These are phyloP conservation scores for Triplophysa tibetana DNA, from an alignment of 2,113 vertebrate species.

Conservation along the genomic window DNA sequence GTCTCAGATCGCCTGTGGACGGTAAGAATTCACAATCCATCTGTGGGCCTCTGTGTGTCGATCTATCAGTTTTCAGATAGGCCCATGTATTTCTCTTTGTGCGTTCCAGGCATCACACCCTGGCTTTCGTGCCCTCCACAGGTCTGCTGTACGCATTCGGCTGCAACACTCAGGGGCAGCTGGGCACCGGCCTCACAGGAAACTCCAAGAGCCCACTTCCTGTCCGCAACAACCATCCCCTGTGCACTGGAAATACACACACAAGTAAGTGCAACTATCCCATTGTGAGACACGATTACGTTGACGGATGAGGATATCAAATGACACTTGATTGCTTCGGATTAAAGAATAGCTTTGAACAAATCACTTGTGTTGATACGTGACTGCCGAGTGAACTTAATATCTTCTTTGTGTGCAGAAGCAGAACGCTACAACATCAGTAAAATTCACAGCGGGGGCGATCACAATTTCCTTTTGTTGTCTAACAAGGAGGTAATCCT, in stretches of 20 bases:
- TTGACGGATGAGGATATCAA: too few species aligned
- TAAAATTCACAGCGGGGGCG: slow-evolving; percentile 91
- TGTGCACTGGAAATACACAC: slow-evolving; percentile 72
- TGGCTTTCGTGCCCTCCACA: slow-evolving; percentile 94
- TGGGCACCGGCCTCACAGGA: slow-evolving; percentile 83
- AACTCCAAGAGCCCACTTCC: slow-evolving; percentile 85
- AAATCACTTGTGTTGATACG: not conserved
- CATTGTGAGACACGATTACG: not conserved
- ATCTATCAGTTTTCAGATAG: too few species aligned
- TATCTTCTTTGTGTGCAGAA: slow-evolving; percentile 55
- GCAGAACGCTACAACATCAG: slow-evolving; percentile 81
- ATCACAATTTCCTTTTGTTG: slow-evolving; percentile 91
- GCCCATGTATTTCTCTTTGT: not conserved
- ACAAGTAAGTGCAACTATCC: slow-evolving; percentile 70
- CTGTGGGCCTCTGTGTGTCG: not conserved
- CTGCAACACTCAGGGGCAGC: slow-evolving; percentile 88
- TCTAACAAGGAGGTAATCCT: slow-evolving; percentile 82
- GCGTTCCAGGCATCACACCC: slow-evolving; percentile 85
- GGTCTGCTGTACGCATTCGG: slow-evolving; percentile 94
- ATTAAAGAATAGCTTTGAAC: too few species aligned
- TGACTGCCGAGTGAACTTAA: not conserved
- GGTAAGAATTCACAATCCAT: slow-evolving; percentile 62
- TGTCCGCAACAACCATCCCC: slow-evolving; percentile 79
- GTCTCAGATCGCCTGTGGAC: slow-evolving; percentile 89
- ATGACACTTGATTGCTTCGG: too few species aligned